Conservation (phyloP, 2,797 vertebrate genomes). For the Hipposideros larvatus region DNA sequence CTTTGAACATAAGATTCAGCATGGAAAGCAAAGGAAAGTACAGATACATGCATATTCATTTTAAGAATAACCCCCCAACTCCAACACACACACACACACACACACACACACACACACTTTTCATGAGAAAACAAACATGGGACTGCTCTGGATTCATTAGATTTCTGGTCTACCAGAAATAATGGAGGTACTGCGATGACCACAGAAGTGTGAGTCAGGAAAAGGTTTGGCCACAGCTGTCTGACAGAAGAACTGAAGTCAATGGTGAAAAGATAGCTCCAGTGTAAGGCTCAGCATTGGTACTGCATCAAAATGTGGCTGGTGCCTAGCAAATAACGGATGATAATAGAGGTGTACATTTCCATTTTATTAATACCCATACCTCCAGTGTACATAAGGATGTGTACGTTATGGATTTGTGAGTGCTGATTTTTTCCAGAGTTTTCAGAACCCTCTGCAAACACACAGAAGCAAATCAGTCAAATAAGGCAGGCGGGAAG, state of each 20-base stretch:
- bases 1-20: slow-evolving; percentile 26
- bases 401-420: not conserved
- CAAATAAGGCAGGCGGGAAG: slow-evolving; percentile 64
- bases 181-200: not conserved
- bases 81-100: not conserved
- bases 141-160: not conserved
- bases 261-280: not conserved
- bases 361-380: not conserved
- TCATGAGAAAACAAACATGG: not conserved
- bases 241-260: not conserved
- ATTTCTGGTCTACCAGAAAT: not conserved
- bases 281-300: not conserved
- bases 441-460: slow-evolving; percentile 61
- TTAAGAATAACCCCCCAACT: not conserved
- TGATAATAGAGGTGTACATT: not conserved
- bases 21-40: not conserved
- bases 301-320: not conserved
- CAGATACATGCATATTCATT: not conserved
- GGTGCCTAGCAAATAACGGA: not conserved
- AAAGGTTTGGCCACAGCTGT: not conserved
- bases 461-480: slow-evolving; percentile 64
- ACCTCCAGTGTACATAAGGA: not conserved
- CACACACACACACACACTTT: not conserved
- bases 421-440: not conserved
- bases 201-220: not conserved